phyloP scores from a whole-genome alignment of 2,888 invertebrate species.

The Tribolium freemani region DNA sequence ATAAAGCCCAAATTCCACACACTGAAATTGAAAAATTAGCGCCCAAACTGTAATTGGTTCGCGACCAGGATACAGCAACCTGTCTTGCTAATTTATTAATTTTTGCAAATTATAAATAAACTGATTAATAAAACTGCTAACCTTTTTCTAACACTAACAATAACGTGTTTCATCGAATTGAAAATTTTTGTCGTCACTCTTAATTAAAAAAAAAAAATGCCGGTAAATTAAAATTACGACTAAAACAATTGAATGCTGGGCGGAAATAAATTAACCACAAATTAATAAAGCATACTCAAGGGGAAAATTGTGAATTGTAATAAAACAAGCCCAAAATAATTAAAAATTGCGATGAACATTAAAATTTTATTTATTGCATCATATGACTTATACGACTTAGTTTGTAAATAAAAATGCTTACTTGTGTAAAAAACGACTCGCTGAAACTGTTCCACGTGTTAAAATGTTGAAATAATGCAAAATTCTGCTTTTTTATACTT shows the following conservation, averaged over 20 bases:
- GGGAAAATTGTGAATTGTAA: not conserved
- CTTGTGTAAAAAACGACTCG: not conserved
- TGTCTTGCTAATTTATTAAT: not conserved
- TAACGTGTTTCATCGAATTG: no score
- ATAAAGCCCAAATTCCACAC: slow-evolving; percentile 86
- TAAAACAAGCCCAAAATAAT: not conserved
- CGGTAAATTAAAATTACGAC: not conserved
- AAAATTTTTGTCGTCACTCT: not conserved
- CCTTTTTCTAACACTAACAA: no score
- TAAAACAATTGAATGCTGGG: not conserved
- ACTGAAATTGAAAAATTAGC: slow-evolving; percentile 56
- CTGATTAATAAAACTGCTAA: no score
- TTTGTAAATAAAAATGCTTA: not conserved
- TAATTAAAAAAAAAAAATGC: not conserved
- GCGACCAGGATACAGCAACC: not conserved
- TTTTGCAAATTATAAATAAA: not conserved
- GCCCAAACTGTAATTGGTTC: not conserved
- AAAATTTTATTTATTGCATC: not conserved
- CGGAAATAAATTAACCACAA: not conserved
- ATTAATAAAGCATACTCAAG: not conserved
- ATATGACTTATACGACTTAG: not conserved
- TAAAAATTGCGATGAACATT: not conserved
- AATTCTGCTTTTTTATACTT: not conserved
- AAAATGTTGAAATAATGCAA: not conserved
- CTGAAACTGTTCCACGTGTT: not conserved